Base-by-base conservation (phyloP, 2,888 invertebrate species). In the Calameuta pallipes region DNA sequence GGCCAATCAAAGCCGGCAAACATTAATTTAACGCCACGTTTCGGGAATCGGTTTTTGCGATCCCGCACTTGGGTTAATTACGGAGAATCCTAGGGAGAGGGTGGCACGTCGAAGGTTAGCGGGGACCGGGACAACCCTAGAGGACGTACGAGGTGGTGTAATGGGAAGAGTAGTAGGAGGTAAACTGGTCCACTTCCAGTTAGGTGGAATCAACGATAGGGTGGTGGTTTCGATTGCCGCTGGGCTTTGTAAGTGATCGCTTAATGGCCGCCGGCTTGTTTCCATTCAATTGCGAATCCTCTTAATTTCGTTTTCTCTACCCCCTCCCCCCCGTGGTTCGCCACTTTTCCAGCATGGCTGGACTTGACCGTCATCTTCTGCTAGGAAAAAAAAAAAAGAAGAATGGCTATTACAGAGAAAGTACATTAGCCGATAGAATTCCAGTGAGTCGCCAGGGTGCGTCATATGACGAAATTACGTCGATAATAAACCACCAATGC, bases 1-100 rank as follows among this genome's bases (percentile, higher is more conserved):
- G 82, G 83, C 85, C 89, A 89, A 89, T 88, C 89, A 87, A 84
- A 86, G 83, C 84, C 83, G 79, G 85, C 85, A 85, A 89, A 88
- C 88, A 87, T 89, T 89, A 89, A 89, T 89, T 89, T 89, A 89
- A 89, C 89, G 89, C 87, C 85, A 88, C 86, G 86, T 88, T 87
- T 85, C 85, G 87, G 87, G 86, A 87, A 88, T 89, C 85, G 87
- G 86, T 88, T 89, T 89, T 89, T 89, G 84, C 86, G 83, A 84
- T 86, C 82, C 85, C 81, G 78, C 81, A 82, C 85, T 85, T 81
- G 83, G 85, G 82, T 87, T 87, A 86, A 89, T 89, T 87, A 86
- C 85, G 81, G 79, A 75, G 78, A 81, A 76, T 78, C 76, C 73
- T 76, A 56, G 36, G 71, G 68, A 15, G 73, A 34, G 73, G 76